Evolutionary conservation across 2,888 invertebrate genomes (phyloP), one percentile per base, ranked within the genome.

Genomic region (Listrodromus nycthemerus): DNA sequence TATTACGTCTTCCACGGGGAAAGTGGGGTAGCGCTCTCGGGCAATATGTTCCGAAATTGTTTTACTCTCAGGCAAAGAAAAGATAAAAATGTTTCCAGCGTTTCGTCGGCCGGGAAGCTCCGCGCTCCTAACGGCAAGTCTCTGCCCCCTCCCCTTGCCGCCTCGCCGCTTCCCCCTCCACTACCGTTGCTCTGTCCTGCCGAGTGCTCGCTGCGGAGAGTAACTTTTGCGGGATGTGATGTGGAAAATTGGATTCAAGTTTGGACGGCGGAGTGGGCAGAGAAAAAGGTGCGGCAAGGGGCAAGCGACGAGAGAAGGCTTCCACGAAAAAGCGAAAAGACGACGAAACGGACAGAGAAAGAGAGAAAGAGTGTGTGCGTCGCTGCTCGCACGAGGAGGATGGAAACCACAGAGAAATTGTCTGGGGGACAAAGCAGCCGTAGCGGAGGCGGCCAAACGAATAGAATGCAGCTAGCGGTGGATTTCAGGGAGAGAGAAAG

Each of bases 211-310:
- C 78, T 67, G 87, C 87, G 88, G 88, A 91, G 91, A 91, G 91
- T 91, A 91, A 91, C 91, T 91, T 91, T 91, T 90, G 91, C 90
- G 90, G 90, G 91, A 91, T 91, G 90, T 90, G 91, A 91, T 91
- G 91, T 91, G 91, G 91, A 91, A 91, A 91, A 91, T 91, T 91
- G 91, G 91, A 91, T 91, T 91, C 91, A 91, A 91, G 91, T 91
- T 91, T 89, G 88, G 91, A 88, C 87, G 87, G 87, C 83, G 79
- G 85, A 67, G 73, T 74, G 67, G 33, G 55, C 37, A 37, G 37
- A 37, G 37, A 37, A 37, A 10, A 37, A 37, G 37, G 37, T 8
- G 37, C 8, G 37, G 33, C 8, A 33, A 33, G 33, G 33, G 33
- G 33, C 8, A 33, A 6, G 33, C 6, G 33, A 7, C 1, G 33